phyloP scores from a whole-genome alignment of 2,797 vertebrate species.

The Pyrocephalus nanus region DNA sequence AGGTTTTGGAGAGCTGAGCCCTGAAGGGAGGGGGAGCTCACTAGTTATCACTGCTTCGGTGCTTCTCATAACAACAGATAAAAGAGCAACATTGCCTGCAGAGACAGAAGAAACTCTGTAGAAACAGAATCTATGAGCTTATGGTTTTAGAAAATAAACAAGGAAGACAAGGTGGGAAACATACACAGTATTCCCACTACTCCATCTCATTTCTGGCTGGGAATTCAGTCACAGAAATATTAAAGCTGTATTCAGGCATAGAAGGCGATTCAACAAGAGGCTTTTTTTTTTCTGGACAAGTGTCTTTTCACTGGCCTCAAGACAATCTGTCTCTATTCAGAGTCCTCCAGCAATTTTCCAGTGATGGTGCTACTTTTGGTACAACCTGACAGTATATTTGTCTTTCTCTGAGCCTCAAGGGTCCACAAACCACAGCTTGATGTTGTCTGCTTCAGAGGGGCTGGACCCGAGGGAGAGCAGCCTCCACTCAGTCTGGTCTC shows the following conservation, averaged over 20 bases:
- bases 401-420: background rate
- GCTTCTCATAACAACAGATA: background rate
- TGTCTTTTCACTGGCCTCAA: background rate
- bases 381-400: background rate
- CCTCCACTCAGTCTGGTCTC: background rate
- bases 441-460: background rate
- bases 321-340: background rate
- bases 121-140: background rate
- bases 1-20: background rate
- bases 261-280: background rate
- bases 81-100: background rate
- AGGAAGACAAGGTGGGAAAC: background rate
- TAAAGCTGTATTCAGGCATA: background rate
- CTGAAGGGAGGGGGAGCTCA: background rate
- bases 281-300: background rate
- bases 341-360: background rate
- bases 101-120: background rate
- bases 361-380: background rate
- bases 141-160: background rate
- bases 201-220: background rate
- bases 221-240: background rate
- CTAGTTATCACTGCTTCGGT: background rate
- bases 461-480: background rate
- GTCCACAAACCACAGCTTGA: background rate
- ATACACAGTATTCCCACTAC: background rate